Conservation (phyloP, 2,888 invertebrate genomes). For the Thymelicus sylvestris region DNA sequence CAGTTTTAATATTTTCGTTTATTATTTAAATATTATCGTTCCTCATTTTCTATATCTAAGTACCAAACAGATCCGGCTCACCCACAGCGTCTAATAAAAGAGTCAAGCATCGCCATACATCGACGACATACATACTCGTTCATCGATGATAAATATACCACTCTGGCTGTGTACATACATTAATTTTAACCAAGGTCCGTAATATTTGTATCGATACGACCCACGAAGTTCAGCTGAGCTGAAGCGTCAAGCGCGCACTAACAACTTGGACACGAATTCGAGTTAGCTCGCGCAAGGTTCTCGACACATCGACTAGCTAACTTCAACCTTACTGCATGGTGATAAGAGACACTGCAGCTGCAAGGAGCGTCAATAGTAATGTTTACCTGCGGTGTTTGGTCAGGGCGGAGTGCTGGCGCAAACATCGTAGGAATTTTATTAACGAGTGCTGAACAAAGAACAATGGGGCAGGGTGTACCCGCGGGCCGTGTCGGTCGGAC, state of each 20-base stretch:
- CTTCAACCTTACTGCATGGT: slow-evolving; percentile 42
- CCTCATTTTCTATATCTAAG: no score
- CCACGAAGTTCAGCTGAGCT: slow-evolving; percentile 17
- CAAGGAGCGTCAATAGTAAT: slow-evolving; percentile 46
- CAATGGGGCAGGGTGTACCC: slow-evolving; percentile 43
- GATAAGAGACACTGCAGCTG: slow-evolving; percentile 40
- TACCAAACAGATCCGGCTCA: no score
- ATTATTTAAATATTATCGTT: no score
- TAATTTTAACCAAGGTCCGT: not conserved
- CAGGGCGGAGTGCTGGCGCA: slow-evolving; percentile 51
- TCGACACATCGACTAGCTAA: slow-evolving; percentile 31
- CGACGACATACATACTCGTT: no score
- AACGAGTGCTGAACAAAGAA: slow-evolving; percentile 51
- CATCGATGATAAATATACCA: no score
- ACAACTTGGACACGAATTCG: slow-evolving; percentile 67
- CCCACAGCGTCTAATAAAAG: no score
- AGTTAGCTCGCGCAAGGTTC: slow-evolving; percentile 57
- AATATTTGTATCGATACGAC: not conserved
- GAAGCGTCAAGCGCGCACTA: slow-evolving; percentile 51
- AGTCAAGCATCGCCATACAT: no score
- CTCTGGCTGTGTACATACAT: no score
- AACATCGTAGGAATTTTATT: slow-evolving; percentile 56
- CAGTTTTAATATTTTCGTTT: no score
- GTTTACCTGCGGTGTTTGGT: slow-evolving; percentile 62
- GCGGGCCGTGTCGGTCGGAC: not conserved